Conservation (phyloP, 2,113 vertebrate genomes). For the Microtus pennsylvanicus region DNA sequence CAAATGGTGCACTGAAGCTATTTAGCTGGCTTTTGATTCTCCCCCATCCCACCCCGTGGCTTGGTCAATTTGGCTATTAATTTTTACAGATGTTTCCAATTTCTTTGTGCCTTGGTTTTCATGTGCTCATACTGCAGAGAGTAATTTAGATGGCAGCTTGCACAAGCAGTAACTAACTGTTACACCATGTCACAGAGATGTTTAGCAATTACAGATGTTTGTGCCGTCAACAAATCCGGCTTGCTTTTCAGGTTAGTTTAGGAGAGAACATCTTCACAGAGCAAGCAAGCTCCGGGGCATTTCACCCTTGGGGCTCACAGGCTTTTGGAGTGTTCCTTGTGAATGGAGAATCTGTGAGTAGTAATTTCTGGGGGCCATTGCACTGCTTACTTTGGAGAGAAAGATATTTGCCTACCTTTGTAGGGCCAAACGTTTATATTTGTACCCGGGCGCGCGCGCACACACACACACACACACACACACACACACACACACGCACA, state of each 20-base stretch:
- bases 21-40: conserved; percentile 59
- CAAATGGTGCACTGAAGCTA: conserved; percentile 66
- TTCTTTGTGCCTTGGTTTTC: conserved; percentile 82
- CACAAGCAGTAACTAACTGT: conserved; percentile 78
- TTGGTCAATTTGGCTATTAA: conserved; percentile 78
- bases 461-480: too few relatives aligned
- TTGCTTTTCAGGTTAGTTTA: conserved; percentile 76
- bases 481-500: too few relatives aligned
- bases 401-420: conserved; percentile 64
- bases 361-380: conserved; percentile 47
- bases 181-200: conserved; percentile 77
- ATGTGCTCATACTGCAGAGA: conserved; percentile 78
- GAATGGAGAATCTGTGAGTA: conserved; percentile 67
- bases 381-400: not conserved
- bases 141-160: conserved; percentile 77
- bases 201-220: conserved; percentile 81
- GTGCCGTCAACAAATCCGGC: conserved; percentile 71
- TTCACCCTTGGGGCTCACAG: conserved; percentile 55
- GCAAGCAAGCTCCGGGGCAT: conserved; percentile 52
- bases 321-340: conserved; percentile 55
- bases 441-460: not conserved
- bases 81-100: conserved; percentile 84
- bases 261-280: conserved; percentile 64
- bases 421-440: conserved; percentile 15
- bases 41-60: not conserved